A percentile compares a stretch with the other conserved stretches of the same genome.
These are phyloP conservation scores for Tribolium castaneum DNA, from an alignment of 1,140 invertebrate species.

Conservation along the genomic window DNA sequence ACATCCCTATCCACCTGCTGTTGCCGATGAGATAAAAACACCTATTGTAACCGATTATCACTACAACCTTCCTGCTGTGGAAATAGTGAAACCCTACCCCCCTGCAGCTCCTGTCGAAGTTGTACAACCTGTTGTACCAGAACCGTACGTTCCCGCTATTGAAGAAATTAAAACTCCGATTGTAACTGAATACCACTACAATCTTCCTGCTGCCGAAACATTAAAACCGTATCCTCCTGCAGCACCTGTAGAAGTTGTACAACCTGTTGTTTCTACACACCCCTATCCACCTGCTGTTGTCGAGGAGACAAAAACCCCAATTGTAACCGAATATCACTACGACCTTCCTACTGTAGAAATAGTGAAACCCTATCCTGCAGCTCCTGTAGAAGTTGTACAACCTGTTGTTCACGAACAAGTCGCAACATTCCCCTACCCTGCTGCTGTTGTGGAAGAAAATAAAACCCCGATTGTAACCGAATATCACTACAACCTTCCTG, in stretches of 20 bases:
- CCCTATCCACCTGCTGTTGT: not conserved
- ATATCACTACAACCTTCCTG: not conserved
- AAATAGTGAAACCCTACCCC: not conserved
- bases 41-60: not conserved
- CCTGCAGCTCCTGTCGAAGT: not conserved
- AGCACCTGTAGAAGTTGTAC: not conserved
- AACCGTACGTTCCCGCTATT: not conserved
- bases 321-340: not conserved
- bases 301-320: not conserved
- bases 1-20: not conserved
- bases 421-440: not conserved
- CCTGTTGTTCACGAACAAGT: not conserved
- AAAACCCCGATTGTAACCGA: not conserved
- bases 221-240: not conserved
- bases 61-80: not conserved
- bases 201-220: not conserved
- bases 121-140: not conserved
- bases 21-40: not conserved
- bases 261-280: not conserved
- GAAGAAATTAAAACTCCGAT: not conserved
- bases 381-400: not conserved
- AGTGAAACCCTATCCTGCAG: not conserved
- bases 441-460: not conserved
- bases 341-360: not conserved
- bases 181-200: not conserved